Percentiles rank a stretch among this genome's conserved stretches.
These are phyloP conservation scores for Zeugodacus cucurbitae DNA, from an alignment of 1,140 invertebrate genomes.

Conservation along the genomic window DNA sequence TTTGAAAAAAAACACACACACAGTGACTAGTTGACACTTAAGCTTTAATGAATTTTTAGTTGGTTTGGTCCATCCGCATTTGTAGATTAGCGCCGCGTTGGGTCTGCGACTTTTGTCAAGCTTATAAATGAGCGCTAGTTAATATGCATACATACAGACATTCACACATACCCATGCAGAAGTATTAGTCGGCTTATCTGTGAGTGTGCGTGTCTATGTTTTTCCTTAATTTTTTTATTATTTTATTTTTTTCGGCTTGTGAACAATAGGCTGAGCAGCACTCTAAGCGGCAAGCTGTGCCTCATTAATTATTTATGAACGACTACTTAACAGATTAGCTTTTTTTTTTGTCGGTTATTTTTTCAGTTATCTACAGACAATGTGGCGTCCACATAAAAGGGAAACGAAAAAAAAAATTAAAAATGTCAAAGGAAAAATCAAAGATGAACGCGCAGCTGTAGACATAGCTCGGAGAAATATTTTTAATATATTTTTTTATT, in stretches of 20 bases:
- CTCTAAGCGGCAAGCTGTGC: neutral
- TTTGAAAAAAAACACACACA: neutral
- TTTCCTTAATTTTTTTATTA: neutral
- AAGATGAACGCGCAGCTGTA: neutral
- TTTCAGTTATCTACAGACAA: neutral
- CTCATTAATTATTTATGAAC: constrained; percentile 12
- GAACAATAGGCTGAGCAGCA: neutral
- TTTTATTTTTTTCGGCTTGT: neutral
- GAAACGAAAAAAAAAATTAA: neutral
- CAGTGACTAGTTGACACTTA: neutral
- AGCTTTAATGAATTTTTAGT: neutral
- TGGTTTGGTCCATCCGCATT: neutral
- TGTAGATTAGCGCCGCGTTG: neutral
- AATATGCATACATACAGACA: neutral
- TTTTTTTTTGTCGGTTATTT: neutral
- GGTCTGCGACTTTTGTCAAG: neutral
- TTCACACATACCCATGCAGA: no score
- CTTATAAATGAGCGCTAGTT: neutral
- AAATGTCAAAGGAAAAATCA: neutral
- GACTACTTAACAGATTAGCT: neutral
- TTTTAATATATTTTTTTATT: neutral
- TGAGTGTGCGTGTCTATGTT: neutral
- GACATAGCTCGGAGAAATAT: neutral
- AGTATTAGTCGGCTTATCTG: neutral
- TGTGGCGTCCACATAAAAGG: neutral